phyloP scores from a whole-genome alignment of 2,113 vertebrate genomes.

The Collichthys lucidus region DNA sequence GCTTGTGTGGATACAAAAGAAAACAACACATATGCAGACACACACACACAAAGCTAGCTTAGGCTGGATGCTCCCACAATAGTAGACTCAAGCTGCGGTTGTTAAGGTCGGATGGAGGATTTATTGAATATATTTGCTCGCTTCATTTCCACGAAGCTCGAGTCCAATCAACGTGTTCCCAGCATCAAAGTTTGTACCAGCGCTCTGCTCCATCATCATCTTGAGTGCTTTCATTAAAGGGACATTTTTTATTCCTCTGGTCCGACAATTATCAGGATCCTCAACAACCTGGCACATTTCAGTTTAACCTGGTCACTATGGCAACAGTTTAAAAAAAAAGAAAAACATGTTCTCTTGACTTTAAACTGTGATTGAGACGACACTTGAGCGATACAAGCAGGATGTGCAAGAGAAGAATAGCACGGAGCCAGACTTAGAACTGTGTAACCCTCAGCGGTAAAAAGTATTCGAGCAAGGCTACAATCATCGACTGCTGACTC shows the following conservation, averaged over 20 bases:
- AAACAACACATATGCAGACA: slow-evolving; percentile 1
- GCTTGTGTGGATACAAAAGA: slow-evolving; percentile 14
- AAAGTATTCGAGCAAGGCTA: slow-evolving; percentile 24
- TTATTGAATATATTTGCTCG: slow-evolving; percentile 13
- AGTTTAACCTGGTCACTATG: slow-evolving; percentile 71
- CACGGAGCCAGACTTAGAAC: slow-evolving; percentile 11
- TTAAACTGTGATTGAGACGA: slow-evolving; percentile 56
- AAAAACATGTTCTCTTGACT: slow-evolving; percentile 10
- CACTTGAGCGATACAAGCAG: slow-evolving; percentile 18
- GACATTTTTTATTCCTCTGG: slow-evolving; percentile 59
- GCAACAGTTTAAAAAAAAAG: slow-evolving; percentile 26
- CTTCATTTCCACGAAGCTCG: slow-evolving; percentile 41
- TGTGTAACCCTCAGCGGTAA: not conserved
- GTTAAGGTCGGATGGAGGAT: slow-evolving; percentile 27
- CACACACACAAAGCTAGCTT: slow-evolving; percentile 1
- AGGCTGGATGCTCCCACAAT: slow-evolving; percentile 12
- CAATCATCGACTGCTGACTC: slow-evolving; percentile 35
- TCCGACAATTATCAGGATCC: slow-evolving; percentile 38
- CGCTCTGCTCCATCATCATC: slow-evolving; percentile 62
- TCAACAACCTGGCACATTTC: slow-evolving; percentile 11
- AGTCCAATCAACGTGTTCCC: slow-evolving; percentile 52
- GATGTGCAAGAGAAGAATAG: slow-evolving; percentile 26
- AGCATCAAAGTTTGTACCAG: slow-evolving; percentile 54
- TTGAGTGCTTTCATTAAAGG: slow-evolving; percentile 71
- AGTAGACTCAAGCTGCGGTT: slow-evolving; percentile 45